phyloP scores from a whole-genome alignment of 2,113 vertebrate species.

The Gavialis gangeticus region DNA sequence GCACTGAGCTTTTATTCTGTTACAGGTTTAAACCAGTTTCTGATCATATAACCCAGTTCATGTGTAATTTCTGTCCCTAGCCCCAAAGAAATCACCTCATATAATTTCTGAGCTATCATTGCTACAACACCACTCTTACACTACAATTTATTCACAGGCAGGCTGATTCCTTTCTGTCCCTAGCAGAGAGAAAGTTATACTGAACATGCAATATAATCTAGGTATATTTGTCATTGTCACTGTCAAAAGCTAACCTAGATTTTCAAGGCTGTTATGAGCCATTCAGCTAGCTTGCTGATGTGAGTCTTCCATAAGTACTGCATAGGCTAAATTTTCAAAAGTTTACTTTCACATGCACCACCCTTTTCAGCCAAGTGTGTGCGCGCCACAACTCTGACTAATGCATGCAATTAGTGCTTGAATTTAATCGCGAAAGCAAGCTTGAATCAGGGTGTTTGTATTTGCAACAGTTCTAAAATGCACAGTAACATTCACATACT shows the following conservation, averaged over 20 bases:
- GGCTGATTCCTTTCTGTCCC: slow-evolving; percentile 70
- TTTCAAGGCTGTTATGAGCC: not conserved
- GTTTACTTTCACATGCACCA: not conserved
- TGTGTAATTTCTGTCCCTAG: no score
- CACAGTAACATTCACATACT: not conserved
- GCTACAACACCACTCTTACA: no score
- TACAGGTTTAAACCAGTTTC: no score
- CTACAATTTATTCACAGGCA: not conserved
- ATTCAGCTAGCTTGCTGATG: not conserved
- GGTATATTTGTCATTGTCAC: slow-evolving; percentile 24
- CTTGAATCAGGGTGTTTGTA: rapidly evolving
- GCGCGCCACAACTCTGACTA: not conserved
- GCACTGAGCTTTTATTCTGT: no score
- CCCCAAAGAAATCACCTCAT: no score
- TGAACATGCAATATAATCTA: slow-evolving; percentile 51
- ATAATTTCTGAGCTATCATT: no score
- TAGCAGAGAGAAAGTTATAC: slow-evolving; percentile 49
- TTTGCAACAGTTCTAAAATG: not conserved
- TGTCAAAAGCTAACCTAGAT: not conserved
- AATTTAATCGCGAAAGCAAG: not conserved
- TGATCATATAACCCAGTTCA: no score
- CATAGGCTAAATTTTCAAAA: not conserved
- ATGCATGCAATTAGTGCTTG: rapidly evolving
- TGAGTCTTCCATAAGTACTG: not conserved
- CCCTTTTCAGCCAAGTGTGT: not conserved